These are phyloP conservation scores for Mirza zaza DNA, from an alignment of 2,113 vertebrate species.

Conservation along the genomic window DNA sequence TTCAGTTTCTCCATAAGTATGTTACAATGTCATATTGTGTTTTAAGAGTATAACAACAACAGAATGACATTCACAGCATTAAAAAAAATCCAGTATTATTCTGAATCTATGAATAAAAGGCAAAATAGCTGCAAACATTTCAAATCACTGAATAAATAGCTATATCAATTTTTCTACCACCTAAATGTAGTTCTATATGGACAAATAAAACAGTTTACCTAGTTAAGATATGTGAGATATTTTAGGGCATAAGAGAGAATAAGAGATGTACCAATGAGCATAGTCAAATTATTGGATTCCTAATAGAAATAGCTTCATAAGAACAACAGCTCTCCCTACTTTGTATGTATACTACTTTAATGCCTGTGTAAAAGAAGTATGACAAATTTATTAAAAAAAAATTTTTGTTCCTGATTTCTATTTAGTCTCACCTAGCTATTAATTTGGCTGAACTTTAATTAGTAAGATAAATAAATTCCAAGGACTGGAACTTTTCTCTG, in stretches of 20 bases:
- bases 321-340: background rate
- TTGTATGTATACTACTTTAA: background rate
- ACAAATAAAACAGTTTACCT: background rate
- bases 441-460: slow-evolving; percentile 7
- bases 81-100: background rate
- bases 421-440: background rate
- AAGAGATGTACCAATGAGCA: background rate
- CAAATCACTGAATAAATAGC: background rate
- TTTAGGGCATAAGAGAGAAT: background rate
- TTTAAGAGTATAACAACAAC: background rate
- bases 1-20: background rate
- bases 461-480: background rate
- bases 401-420: background rate
- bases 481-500: background rate
- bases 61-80: background rate
- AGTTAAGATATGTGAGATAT: background rate
- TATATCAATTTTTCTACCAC: background rate
- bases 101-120: background rate
- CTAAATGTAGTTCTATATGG: background rate
- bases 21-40: background rate
- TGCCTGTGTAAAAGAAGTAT: background rate
- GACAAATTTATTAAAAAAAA: background rate
- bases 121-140: slow-evolving; percentile 1
- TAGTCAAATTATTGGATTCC: background rate
- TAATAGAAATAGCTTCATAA: background rate